Evolutionary conservation across 1,140 invertebrate genomes (phyloP), one percentile per base, ranked within the genome.

Genomic region (Drosophila santomea): DNA sequence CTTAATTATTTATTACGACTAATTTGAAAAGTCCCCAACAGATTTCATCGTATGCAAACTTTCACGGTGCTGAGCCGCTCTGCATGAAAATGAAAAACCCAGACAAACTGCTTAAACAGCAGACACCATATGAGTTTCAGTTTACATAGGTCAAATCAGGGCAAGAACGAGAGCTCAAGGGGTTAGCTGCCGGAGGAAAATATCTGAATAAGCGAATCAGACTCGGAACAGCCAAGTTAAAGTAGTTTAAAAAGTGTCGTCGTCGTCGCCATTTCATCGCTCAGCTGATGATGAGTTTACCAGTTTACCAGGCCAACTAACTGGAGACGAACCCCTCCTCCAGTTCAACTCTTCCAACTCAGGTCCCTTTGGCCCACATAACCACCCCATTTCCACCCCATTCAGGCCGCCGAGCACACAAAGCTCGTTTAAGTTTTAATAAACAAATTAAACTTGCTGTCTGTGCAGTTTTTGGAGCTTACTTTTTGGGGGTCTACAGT

Each of bases 1-100:
- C 74, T 88, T 86, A 86, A 88, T 86, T 86, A 86, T 86, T 88
- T 83, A 88, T 83, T 73, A 88, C 62, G 83, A 88, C 82, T 86
- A 88, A 86, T 88, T 88, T 88, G 81, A 89, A 88, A 88, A 88
- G 76, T 77, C 64, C 54, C 60, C 50, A 43, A 38, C 51, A 78
- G 66, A 57, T 39, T 41, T 57, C 60, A 71, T 72, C 68, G 61
- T 67, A 55, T 68, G 51, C 50, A 77, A 68, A 77, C 66, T 72
- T 71, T 69, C 61, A 82, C 67, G 45, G 66, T 61, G 50, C 72
- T 83, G 66, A 69, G 62, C 43, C 39, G 7, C 58, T 32, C 28
- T 32, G 28, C 28, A 32, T 32, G 17, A 52, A 43, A 47, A 51
- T 23, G 47, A 20, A 41, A 15, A 17, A 36, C 6, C 2, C 25